Percentiles rank a stretch among this genome's conserved stretches.
Conservation (phyloP, 2,113 vertebrate species). For the Aldabrachelys gigantea region DNA sequence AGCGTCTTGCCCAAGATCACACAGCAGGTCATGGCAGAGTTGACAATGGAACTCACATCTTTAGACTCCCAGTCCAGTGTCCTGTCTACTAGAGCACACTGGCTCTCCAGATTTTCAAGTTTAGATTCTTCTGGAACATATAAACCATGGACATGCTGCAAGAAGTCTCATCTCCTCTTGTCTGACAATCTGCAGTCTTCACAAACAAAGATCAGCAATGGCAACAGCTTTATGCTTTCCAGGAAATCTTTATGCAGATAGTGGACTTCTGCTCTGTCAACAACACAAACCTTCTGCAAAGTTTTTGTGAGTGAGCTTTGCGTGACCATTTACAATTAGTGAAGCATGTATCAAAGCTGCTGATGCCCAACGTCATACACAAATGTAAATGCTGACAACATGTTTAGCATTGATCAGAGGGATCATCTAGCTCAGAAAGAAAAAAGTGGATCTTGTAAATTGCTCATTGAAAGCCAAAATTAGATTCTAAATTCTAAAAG, state of each 20-base stretch:
- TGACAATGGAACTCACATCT: background rate
- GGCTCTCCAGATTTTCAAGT: background rate
- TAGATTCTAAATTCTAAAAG: too few species aligned
- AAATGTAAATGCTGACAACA: background rate
- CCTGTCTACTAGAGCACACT: background rate
- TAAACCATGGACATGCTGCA: background rate
- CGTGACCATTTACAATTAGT: background rate
- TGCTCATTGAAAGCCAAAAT: background rate
- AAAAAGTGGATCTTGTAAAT: background rate
- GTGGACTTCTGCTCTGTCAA: background rate
- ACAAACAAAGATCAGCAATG: background rate
- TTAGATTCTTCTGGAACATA: background rate
- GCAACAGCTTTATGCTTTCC: background rate
- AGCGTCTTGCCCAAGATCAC: fast-evolving
- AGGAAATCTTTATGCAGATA: background rate
- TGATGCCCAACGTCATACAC: background rate
- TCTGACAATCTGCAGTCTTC: background rate
- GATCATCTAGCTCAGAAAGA: background rate
- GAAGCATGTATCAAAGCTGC: background rate
- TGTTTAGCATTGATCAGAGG: background rate
- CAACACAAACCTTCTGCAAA: fast-evolving
- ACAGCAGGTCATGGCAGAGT: background rate
- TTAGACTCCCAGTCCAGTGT: background rate
- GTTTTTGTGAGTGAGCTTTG: background rate
- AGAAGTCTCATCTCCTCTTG: background rate